Evolutionary conservation across 2,888 invertebrate genomes (phyloP), one percentile per base, ranked within the genome.

Genomic region (Polia nebulosa): DNA sequence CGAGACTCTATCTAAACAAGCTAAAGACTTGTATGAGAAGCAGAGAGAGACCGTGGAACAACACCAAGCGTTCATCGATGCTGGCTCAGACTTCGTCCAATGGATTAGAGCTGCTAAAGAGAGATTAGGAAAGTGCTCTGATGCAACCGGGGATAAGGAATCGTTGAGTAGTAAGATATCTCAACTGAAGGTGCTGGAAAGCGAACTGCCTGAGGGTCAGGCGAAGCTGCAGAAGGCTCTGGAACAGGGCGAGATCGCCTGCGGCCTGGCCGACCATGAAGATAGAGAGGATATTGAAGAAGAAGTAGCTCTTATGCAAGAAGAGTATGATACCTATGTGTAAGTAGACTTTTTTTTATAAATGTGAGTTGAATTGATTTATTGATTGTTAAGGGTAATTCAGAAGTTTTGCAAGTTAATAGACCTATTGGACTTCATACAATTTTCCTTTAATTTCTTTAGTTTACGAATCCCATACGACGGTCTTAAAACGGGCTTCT

Each of bases 41-140:
- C 98, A 98, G 89, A 98, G 98, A 90, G 98, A 98, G 90, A 98
- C 98, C 1, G 98, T 99, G 1, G 98, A 98, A 88, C 97, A 98
- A 87, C 98, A 98, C 91, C 98, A 99, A 93, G 98, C 98, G 1
- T 98, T 99, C 87, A 98, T 99, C 52, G 99, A 99, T 93, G 97
- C 98, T 77, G 98, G 98, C 78, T 97, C 98, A 90, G 98, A 99
- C 84, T 99, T 99, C 90, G 97, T 98, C 81, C 97, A 98, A 87
- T 99, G 99, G 99, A 96, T 99, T 67, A 96, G 99, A 80, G 97
- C 97, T 72, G 98, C 98, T n/a, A 98, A 98, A 86, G 99, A 99
- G 92, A 97, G 97, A 67, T 95, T 99, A 65, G 97, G 98, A 74
- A 99, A 99, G 90, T 99, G 99, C 88, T 98, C 99, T 0, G 98